A percentile compares a stretch with the other conserved stretches of the same genome.
phyloP scores from a whole-genome alignment of 1,140 invertebrate species.

The Phymastichus coffea region DNA sequence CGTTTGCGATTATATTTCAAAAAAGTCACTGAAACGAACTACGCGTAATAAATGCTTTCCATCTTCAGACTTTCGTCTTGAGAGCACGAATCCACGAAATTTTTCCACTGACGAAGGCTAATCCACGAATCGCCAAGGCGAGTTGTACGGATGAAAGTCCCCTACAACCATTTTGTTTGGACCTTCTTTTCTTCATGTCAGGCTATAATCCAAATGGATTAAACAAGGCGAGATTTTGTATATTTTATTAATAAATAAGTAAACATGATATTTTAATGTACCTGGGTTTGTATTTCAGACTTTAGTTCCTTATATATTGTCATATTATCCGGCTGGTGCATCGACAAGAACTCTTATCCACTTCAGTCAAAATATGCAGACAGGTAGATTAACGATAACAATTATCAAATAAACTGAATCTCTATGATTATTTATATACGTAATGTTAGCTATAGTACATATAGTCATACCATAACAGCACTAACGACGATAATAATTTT shows the following conservation, averaged over 20 bases:
- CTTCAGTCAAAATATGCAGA: constrained; percentile 44
- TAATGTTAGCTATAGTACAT: no score
- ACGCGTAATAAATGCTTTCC: no score
- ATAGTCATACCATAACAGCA: no score
- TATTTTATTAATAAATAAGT: background rate
- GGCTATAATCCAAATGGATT: constrained; percentile 57
- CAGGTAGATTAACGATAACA: no score
- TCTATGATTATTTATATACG: no score
- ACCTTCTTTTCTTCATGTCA: constrained; percentile 58
- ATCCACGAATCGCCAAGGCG: constrained; percentile 14
- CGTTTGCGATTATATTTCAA: no score
- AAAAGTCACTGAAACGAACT: no score
- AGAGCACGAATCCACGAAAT: constrained; percentile 30
- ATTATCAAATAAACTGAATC: no score
- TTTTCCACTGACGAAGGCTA: constrained; percentile 30
- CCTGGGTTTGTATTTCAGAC: constrained; percentile 40
- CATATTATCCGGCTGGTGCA: constrained; percentile 59
- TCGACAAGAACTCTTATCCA: constrained; percentile 59
- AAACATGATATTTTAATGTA: background rate
- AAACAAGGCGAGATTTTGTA: constrained; percentile 43
- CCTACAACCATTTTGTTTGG: constrained; percentile 57
- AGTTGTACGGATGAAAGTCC: constrained; percentile 36
- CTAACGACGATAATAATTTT: no score
- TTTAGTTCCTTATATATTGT: constrained; percentile 38
- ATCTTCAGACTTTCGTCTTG: constrained; percentile 31